These are phyloP conservation scores for Gila orcuttii DNA, from an alignment of 2,113 vertebrate genomes.

Conservation along the genomic window DNA sequence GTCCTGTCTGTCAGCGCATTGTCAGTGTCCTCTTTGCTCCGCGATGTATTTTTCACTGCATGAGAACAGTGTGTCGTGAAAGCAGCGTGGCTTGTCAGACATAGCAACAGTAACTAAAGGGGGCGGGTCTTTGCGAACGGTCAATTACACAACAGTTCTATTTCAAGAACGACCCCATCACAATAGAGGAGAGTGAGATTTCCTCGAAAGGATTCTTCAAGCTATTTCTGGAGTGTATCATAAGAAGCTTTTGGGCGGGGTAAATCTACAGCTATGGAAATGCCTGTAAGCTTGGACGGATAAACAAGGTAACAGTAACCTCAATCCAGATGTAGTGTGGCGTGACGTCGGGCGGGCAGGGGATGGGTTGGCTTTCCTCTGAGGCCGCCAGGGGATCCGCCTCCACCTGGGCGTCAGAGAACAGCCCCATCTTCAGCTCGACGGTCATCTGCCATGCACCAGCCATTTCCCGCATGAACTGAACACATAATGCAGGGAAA, in stretches of 20 bases:
- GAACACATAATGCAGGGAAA: neutral
- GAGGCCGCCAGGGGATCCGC: conserved; percentile 95
- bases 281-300: neutral
- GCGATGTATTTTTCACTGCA: too few species aligned
- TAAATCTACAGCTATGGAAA: conserved; percentile 30
- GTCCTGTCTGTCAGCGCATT: too few species aligned
- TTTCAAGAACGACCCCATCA: neutral
- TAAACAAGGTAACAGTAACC: conserved; percentile 69
- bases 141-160: neutral
- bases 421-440: conserved; percentile 93
- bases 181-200: neutral
- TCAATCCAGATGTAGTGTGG: conserved; percentile 98
- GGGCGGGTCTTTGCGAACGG: too few species aligned
- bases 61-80: too few species aligned
- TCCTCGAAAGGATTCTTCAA: neutral
- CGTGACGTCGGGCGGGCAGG: conserved; percentile 90
- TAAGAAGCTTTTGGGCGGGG: neutral
- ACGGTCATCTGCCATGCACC: conserved; percentile 99
- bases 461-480: conserved; percentile 99
- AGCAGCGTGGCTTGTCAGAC: too few species aligned
- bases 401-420: conserved; percentile 89
- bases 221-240: conserved; percentile 30
- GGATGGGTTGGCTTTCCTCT: conserved; percentile 91
- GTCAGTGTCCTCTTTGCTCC: too few species aligned
- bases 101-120: too few species aligned